Base-by-base conservation (phyloP, 2,888 invertebrate species). In the Apamea monoglypha region DNA sequence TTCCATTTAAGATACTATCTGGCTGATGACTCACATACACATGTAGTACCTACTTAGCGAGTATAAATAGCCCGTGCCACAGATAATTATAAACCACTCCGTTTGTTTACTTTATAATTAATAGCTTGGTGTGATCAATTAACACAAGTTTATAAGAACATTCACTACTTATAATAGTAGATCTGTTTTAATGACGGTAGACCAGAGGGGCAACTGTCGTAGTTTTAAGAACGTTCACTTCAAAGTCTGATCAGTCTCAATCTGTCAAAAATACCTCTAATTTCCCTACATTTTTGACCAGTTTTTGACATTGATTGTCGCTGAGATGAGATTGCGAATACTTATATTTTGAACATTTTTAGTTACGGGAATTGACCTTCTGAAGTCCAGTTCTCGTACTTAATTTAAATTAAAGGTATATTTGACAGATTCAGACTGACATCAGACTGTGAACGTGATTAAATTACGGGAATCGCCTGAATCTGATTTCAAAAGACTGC, bases 81-180 rank as follows among this genome's bases (percentile, higher is more conserved):
- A 75, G 71, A 86, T 82, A 74, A 85, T 47, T 82, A 67, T 71
- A 76, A 76, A 86, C 71, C 56, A 66, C 53, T 53, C 12, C 1
- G 69, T 74, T 76, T 86, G 82, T 83, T 82, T 86, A 82, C 71
- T 29, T 59, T n/a, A 6, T 75, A 56, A 74, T 75, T 85, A 82
- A 73, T 61, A 63, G 63, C 32, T 32, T 8, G n/a, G 61, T 68
- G 80, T 47, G 36, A 80, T 56, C 47, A 61, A 80, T 71, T 72
- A 80, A 68, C 69, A 40, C 50, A 59, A 40, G 56, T 50, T 82
- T 56, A 32, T 75, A 59, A 66, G 44, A 74, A 18, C 10, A 63
- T 32, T 63, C 32, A 63, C 10, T 63, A 25, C 8, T 10, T 56
- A 56, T 50, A 53, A 56, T 50, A 53, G 2, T 10, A 25, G 25